Base-by-base conservation (phyloP, 2,797 vertebrate genomes). In the Myripristis jacobus region DNA sequence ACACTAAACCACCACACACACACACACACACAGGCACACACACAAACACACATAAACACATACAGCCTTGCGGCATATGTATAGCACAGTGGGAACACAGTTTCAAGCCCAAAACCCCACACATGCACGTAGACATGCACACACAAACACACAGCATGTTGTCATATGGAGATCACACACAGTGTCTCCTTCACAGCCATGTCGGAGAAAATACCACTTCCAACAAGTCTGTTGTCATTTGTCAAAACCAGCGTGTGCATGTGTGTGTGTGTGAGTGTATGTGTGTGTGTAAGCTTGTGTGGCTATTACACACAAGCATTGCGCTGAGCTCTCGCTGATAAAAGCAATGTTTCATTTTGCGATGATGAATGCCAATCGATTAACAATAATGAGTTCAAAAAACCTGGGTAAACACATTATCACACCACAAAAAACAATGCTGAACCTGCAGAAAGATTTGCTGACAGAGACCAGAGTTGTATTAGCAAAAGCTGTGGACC, bases 361-460 rank as follows among this genome's bases (percentile, higher is more conserved):
- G 27, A 81, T 79, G 75, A 77, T 41, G 6, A 77, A 84, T 77
- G 59, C 75, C 72, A 80, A 86, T 81, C 54, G 57, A 88, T 83
- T 79, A 78, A 79, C 71, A 65, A 88, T 88, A 83, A 87, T 82
- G 67, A 86, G 67, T 64, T 60, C 1, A 11, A 79, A 82, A 86
- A 86, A 65, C 71, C 59, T 52, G 75, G 54, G 64, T 78, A 84
- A 87, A 81, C 83, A 75, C 25, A 44, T 88, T 74, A 86, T 80
- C 55, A 66, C 58, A 51, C 61, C 66, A 71, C 12, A 9, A 64
- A 78, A 83, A 86, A 80, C 85, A 88, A 86, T 69, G 88, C 89
- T 89, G 84, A 89, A 82, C 66, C 48, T 48, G 82, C 88, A 88
- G 48, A 83, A 87, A 86, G 79, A 85, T 83, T 79, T 86, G 88